Evolutionary conservation across 2,113 vertebrate genomes (phyloP).

Genomic region (Chaenocephalus aceratus): DNA sequence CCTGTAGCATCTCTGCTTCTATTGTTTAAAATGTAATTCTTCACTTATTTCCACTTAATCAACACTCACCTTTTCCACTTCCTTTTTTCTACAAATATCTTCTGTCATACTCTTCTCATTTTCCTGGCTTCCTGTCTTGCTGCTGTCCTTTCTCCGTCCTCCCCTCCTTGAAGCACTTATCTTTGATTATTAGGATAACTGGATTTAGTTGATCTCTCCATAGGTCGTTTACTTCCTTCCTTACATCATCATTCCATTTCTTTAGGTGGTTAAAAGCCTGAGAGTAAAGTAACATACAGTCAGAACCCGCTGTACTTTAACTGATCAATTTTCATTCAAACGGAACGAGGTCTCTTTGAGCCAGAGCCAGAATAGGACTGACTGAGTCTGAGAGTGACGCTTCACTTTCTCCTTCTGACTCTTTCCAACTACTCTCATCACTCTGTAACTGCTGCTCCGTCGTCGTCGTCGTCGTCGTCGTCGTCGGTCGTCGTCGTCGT

Average conservation of each 20-base stretch:
- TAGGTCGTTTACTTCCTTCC: constrained; percentile 27
- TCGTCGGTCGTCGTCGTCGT: no score
- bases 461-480: no score
- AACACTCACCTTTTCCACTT: no score
- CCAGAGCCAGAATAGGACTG: constrained; percentile 18
- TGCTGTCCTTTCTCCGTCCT: constrained; percentile 37
- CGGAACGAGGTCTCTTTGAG: constrained; percentile 24
- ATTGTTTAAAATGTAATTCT: neutral
- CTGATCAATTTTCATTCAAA: constrained; percentile 72
- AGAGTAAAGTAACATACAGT: constrained; percentile 34
- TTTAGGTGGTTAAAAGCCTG: constrained; percentile 60
- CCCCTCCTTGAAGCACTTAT: constrained; percentile 38
- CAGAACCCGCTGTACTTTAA: constrained; percentile 50
- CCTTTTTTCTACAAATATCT: neutral
- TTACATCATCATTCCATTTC: neutral
- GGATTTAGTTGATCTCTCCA: constrained; percentile 13
- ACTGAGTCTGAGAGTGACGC: neutral
- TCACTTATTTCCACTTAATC: neutral
- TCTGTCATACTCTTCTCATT: constrained; percentile 26
- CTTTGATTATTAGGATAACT: constrained; percentile 42
- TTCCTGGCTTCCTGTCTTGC: neutral
- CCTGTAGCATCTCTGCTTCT: neutral
- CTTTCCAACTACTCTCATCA: neutral
- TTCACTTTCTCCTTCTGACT: constrained; percentile 18
- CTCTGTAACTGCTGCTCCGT: neutral